Evolutionary conservation across 2,888 invertebrate species (phyloP).

Genomic region (Lasioglossum leucozonium): DNA sequence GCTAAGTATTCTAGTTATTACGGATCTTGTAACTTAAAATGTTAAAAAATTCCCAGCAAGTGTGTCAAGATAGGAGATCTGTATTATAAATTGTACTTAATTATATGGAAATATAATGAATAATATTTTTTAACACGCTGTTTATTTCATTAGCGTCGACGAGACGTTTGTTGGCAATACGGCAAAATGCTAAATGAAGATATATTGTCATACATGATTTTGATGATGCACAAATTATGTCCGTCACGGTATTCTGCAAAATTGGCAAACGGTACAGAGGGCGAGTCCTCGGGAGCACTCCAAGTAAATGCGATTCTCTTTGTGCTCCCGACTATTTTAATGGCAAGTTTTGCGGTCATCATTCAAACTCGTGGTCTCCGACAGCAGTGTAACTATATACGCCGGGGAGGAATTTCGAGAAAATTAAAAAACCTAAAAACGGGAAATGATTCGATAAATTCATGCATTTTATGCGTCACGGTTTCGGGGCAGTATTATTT

Average conservation of each 20-base stretch:
- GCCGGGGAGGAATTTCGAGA: neutral
- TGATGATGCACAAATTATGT: conserved; percentile 28
- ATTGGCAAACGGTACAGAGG: conserved; percentile 53
- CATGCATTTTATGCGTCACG: neutral
- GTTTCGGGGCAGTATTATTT: neutral
- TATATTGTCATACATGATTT: conserved; percentile 16
- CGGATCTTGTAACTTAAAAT: conserved; percentile 35
- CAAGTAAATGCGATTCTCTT: conserved; percentile 44
- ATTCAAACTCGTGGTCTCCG: conserved; percentile 25
- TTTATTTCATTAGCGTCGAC: neutral
- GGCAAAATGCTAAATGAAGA: conserved; percentile 22
- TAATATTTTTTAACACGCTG: neutral
- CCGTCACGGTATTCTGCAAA: conserved; percentile 46
- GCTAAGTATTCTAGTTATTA: conserved; percentile 1
- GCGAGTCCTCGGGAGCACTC: conserved; percentile 18
- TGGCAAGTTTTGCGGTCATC: conserved; percentile 35
- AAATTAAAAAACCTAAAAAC: neutral
- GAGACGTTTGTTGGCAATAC: conserved; percentile 2
- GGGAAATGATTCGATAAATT: neutral
- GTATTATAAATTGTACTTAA: conserved; percentile 24
- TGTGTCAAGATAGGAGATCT: conserved; percentile 37
- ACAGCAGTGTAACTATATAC: neutral
- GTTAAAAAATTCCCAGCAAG: conserved; percentile 47
- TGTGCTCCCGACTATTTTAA: conserved; percentile 23
- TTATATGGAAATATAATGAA: conserved; percentile 24